Evolutionary conservation across 2,797 vertebrate genomes (phyloP), one percentile per base, ranked within the genome.

Genomic region (Gymnodraco acuticeps): DNA sequence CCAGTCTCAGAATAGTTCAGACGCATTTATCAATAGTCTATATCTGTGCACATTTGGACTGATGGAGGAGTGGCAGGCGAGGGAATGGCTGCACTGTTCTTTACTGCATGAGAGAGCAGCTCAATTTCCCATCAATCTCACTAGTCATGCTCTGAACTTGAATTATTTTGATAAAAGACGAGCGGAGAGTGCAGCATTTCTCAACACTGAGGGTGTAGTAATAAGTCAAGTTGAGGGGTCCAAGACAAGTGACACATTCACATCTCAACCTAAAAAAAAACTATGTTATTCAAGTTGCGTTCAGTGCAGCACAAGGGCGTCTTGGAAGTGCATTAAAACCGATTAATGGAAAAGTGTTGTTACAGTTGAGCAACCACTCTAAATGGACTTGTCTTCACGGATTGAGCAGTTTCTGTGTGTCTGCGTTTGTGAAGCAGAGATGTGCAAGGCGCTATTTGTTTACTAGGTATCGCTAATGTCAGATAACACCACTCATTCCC

Each of bases 1-100:
- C 96, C 95, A 84, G 77, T 78, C 88, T 87, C 77, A 87, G 95
- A 96, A 96, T 96, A 97, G 96, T 96, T 96, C 95, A 87, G 95
- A 94, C 95, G 95, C 96, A 96, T 97, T 95, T 95, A 97, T 98
- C 96, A 96, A 95, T 95, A 89, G 95, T 95, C 92, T 95, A 92
- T 95, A 94, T 95, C 95, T 95, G 92, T 95, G 95, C 90, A 83
- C 90, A 86, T 89, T 89, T 87, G 86, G 89, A 79, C 83, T 92
- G 92, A 92, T 91, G 81, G 88, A 89, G 86, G 77, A 85, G 88
- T 85, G 86, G 87, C 81, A 87, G 91, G 75, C 74, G 94, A 89
- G 91, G 93, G 90, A 94, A 94, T 92, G 92, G 83, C 94, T 94
- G 90, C 93, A 88, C 85, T 93, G 93, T 89, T 93, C 95, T 94